Conservation (phyloP, 1,140 invertebrate genomes). For the Eumaeus atala region DNA sequence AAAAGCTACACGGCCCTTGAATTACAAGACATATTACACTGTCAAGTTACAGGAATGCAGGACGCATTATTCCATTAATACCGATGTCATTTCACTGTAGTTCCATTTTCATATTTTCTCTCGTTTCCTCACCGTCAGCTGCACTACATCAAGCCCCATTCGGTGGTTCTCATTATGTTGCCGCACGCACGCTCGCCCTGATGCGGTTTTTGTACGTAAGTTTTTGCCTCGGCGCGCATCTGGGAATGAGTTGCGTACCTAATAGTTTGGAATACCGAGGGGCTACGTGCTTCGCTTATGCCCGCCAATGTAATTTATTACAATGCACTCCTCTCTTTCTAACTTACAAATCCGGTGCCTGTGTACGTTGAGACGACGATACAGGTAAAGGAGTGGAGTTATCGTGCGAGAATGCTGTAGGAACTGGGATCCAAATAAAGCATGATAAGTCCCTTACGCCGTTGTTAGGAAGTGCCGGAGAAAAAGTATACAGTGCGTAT, state of each 20-base stretch:
- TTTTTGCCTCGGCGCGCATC: constrained; percentile 29
- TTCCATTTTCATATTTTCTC: constrained; percentile 31
- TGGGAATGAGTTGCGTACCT: constrained; percentile 34
- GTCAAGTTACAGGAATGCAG: not conserved
- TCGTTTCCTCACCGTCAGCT: constrained; percentile 32
- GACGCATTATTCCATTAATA: constrained; percentile 22
- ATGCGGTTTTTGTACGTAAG: constrained; percentile 32
- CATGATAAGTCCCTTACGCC: constrained; percentile 26
- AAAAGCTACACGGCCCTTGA: too few relatives aligned
- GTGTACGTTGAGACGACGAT: constrained; percentile 10
- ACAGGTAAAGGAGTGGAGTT: constrained; percentile 22
- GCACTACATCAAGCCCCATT: constrained; percentile 26
- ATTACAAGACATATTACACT: not conserved
- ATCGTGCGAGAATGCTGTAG: constrained; percentile 38
- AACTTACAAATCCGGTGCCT: constrained; percentile 14
- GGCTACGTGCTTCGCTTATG: constrained; percentile 28
- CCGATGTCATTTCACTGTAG: not conserved
- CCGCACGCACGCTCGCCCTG: constrained; percentile 26
- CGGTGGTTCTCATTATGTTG: constrained; percentile 23
- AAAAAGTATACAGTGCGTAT: constrained; percentile 23
- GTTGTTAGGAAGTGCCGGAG: constrained; percentile 19
- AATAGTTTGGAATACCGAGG: constrained; percentile 31
- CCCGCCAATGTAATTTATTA: constrained; percentile 27
- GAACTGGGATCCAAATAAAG: constrained; percentile 35
- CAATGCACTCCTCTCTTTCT: constrained; percentile 23